Base-by-base conservation (phyloP, 2,888 invertebrate genomes). In the Aphodius sticticus region DNA sequence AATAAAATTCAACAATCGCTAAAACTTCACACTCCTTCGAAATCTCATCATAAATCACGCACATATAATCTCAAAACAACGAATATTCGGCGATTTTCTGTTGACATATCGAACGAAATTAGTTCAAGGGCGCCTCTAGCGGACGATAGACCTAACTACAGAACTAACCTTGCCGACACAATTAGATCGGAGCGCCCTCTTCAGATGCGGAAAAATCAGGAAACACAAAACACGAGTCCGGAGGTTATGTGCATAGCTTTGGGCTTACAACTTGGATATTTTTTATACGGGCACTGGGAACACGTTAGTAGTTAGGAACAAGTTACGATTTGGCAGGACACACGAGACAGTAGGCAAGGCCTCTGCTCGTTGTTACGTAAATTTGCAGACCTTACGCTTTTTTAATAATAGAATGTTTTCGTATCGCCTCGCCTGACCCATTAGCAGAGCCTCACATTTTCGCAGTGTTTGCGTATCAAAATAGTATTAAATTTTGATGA, bases 371-470 rank as follows among this genome's bases (percentile, higher is more conserved):
- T n/a, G 26, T 70, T 74, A 74, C 74, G 37, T 74, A 74, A 74
- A 16, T 53, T 53, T 35, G 26, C 16, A 74, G 74, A 74, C 74
- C 74, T 74, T 74, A 74, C 35, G n/a, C 74, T 74, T 74, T 74
- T 74, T 74, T 74, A 74, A 74, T 74, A 26, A 26, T 74, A 74
- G 74, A 74, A 53, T 74, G 74, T 74, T 74, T 74, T 74, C 74
- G 53, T 53, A 53, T 53, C 53, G 53, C 53, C 53, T 53, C 53
- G 53, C 53, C 53, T 53, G 53, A 7, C 12, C 53, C 12, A 9
- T 53, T 53, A 53, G 53, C 7, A 53, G 1, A 53, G 53, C 53
- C 53, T 53, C 7, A 53, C 53, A 53, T 5, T 53, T 9, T 12
- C 6, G 53, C 53, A 9, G 7, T 53, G 6, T 53, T 53, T 53